These are phyloP conservation scores for Orientallactaga bullata DNA, from an alignment of 2,113 vertebrate genomes.

Conservation along the genomic window DNA sequence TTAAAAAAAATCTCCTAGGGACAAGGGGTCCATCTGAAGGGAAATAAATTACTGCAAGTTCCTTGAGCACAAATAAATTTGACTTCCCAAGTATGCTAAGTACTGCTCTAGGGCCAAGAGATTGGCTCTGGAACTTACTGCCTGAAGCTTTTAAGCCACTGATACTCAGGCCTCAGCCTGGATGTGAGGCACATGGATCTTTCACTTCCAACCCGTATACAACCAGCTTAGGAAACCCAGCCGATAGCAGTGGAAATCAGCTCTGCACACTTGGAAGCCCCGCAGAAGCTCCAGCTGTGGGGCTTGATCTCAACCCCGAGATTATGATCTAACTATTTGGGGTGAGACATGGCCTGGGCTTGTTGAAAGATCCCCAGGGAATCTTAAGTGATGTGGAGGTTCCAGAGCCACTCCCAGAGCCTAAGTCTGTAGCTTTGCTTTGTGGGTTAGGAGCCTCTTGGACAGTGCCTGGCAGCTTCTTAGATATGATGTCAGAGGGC, in stretches of 20 bases:
- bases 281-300: accelerated
- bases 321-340: not conserved
- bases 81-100: not conserved
- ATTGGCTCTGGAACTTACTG: not conserved
- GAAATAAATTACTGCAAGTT: slow-evolving; percentile 26
- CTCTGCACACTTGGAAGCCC: accelerated
- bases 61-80: not conserved
- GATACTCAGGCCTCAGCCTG: not conserved
- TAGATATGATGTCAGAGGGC: not conserved
- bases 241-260: accelerated
- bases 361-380: not conserved
- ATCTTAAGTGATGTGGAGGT: not conserved
- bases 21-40: not conserved
- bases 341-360: no score
- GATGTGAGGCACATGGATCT: not conserved
- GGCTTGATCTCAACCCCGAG: not conserved
- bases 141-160: not conserved
- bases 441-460: not conserved
- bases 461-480: not conserved
- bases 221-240: not conserved
- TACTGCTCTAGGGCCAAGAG: not conserved
- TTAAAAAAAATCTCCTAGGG: slow-evolving; percentile 17
- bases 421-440: not conserved
- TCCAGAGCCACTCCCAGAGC: no score
- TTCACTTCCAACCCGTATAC: not conserved